phyloP scores from a whole-genome alignment of 2,113 vertebrate species.

The Ochotona curzoniae region DNA sequence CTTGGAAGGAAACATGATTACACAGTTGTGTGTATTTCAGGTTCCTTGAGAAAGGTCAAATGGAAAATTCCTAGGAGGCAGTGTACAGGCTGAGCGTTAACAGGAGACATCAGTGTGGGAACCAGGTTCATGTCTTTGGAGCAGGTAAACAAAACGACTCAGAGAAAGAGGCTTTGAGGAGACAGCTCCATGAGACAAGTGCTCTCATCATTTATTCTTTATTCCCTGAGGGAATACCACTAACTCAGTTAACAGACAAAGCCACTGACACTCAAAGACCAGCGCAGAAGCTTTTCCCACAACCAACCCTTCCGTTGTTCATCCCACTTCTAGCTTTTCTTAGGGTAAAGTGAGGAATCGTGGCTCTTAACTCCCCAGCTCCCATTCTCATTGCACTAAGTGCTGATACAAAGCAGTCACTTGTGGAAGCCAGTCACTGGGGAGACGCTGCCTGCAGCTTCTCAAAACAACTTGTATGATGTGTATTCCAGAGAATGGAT shows the following conservation, averaged over 20 bases:
- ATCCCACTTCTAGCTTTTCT: background rate
- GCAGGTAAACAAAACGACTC: background rate
- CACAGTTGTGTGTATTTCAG: background rate
- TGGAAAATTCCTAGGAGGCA: background rate
- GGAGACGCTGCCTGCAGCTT: background rate
- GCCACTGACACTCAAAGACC: background rate
- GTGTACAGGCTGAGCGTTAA: background rate
- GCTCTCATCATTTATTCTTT: background rate
- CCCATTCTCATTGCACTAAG: background rate
- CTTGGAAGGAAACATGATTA: background rate
- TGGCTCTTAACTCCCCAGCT: background rate
- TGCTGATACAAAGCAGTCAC: background rate
- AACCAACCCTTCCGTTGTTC: background rate
- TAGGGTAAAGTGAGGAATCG: background rate
- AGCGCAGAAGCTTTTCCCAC: background rate
- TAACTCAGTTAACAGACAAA: slow-evolving; percentile 10
- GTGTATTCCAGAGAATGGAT: background rate
- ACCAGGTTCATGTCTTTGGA: background rate
- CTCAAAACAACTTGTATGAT: background rate
- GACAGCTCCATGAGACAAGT: background rate
- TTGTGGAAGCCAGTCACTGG: background rate
- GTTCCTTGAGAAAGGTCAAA: background rate
- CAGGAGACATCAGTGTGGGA: background rate
- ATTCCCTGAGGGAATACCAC: background rate
- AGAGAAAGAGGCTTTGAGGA: background rate